Base-by-base conservation (phyloP, 2,113 vertebrate genomes). In the Dunckerocampus dactyliophorus region DNA sequence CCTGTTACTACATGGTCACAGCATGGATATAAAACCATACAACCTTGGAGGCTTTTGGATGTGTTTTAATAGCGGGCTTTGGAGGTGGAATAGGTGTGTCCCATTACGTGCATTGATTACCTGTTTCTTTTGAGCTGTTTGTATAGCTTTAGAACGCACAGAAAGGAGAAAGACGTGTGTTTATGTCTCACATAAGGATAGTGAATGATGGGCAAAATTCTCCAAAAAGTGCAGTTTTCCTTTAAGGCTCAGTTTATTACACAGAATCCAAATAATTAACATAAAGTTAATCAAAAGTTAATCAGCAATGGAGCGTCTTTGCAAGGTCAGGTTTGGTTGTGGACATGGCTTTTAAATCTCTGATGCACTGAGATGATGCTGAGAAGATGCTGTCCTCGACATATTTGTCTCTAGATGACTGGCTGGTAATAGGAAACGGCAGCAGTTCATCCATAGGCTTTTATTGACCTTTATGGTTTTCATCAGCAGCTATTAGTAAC, bases 401-500 rank as follows among this genome's bases (percentile, higher is more conserved):
- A 65, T 54, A 74, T 79, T 67, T 65, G 50, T 74, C 70, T 76
- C 52, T 65, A 75, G 54, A 77, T 77, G 82, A 75, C 61, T 71
- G 74, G 24, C 45, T 62, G 67, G 71, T 77, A 75, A 82, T 65
- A 73, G 61, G 50, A 72, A 77, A 58, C 22, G 55, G 70, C 24
- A 61, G 64, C 70, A 74, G 72, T 72, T 67, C 68, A 74, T 76
- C 70, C 72, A 28, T 80, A 60, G 54, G 63, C 60, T 76, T 80
- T 77, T 76, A 84, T 72, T 78, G 77, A 77, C 59, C 68, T 75
- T 81, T 71, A 81, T 61, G 64, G 79, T 71, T 73, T 79, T 73
- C 71, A 82, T 81, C 76, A 77, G 78, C 57, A 67, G 63, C 73
- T 74, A 81, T 81, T 73, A 82, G 77, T 67, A 81, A 77, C 77